Evolutionary conservation across 2,113 vertebrate species (phyloP), one percentile per base, ranked within the genome.

Genomic region (Naja naja): DNA sequence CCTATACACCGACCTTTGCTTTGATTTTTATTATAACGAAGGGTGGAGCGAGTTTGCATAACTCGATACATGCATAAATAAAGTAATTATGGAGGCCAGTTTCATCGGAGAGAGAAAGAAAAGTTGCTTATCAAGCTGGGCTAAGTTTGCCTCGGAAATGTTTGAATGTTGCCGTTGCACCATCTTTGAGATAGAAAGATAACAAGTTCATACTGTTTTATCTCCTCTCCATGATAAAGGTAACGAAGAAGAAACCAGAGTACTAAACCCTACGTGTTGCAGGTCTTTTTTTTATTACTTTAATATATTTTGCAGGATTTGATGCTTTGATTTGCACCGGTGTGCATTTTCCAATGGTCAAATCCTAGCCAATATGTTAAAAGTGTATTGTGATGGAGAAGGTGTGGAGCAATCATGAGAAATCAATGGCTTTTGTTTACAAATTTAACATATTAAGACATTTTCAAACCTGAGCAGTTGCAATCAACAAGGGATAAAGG

Each of bases 1-100:
- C 58, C 92, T 95, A 89, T 85, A 96, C 95, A 0, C 16, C 93
- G 95, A 90, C 60, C 4, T 94, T 94, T 91, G 27, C 93, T 97
- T 96, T 30, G 90, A 39, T 6, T n/a, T 81, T 43, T 88, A n/a
- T 11, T 52, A 34, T 7, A 11, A 34, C 25, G 11, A 94, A 47
- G 30, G 10, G 39, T 58, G 27, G 91, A 91, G 90, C 14, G 91
- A 47, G 49, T 95, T 94, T 94, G 64, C 94, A 89, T 91, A 91
- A 90, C 0, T 0, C 34, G 85, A 52, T 92, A 12, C 55, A 2
- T 30, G 81, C 69, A 22, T 4, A 55, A n/a, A 27, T 4, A 16
- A 87, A 49, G n/a, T 43, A 10, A 16, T 56, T 43, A 10, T 9
- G 8, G 16, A 14, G 0, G 0, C 11, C 0, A 20, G 3, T 1